Evolutionary conservation across 2,797 vertebrate genomes (phyloP).

Genomic region (Protonibea diacanthus): DNA sequence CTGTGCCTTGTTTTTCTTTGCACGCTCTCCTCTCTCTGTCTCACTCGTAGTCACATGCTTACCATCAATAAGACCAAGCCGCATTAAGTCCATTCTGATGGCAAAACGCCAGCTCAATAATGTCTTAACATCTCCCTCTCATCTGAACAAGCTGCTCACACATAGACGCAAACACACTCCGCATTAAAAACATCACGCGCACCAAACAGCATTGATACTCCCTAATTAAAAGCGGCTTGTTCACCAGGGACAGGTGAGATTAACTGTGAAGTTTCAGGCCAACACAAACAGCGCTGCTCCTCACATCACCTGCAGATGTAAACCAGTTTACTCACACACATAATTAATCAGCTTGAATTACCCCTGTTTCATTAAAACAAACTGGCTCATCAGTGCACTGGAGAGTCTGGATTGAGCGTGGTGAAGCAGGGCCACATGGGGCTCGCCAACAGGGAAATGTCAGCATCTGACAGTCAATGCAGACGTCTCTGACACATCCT

Average conservation of each 20-base stretch:
- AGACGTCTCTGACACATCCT: conserved; percentile 56
- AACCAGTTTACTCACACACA: conserved; percentile 12
- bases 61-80: conserved; percentile 40
- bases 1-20: background rate
- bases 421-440: conserved; percentile 14
- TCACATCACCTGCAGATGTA: conserved; percentile 13
- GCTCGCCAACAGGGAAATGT: conserved; percentile 37
- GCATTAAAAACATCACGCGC: conserved; percentile 23
- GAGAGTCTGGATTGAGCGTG: background rate
- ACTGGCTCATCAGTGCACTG: conserved; percentile 17
- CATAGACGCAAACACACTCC: background rate
- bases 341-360: conserved; percentile 32
- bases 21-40: background rate
- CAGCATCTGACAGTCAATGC: conserved; percentile 59
- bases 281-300: background rate
- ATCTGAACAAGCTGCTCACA: conserved; percentile 16
- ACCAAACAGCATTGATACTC: background rate
- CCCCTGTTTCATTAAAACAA: conserved; percentile 21
- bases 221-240: conserved; percentile 55
- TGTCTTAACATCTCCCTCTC: conserved; percentile 28
- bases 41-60: conserved; percentile 19
- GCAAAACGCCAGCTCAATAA: conserved; percentile 40
- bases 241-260: conserved; percentile 23
- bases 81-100: conserved; percentile 37
- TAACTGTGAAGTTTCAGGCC: background rate